Percentiles rank a stretch among this genome's conserved stretches.
phyloP scores from a whole-genome alignment of 64 coral and sea anemone species.

The Dendronephthya gigantea region DNA sequence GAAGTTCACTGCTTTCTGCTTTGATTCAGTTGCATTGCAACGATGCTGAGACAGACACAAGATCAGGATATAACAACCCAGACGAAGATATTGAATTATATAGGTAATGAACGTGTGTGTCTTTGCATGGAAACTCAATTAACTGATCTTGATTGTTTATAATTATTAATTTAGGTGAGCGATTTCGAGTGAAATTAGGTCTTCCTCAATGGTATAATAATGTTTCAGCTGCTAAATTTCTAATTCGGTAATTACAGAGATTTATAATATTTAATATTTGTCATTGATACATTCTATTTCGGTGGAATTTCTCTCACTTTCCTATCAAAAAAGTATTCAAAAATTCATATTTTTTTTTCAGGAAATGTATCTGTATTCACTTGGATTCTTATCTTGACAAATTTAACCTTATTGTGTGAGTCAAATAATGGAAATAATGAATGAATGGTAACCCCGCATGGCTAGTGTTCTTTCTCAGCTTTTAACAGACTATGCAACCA shows the following conservation, averaged over 20 bases:
- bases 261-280: too few relatives aligned
- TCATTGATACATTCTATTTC: too few relatives aligned
- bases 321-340: too few relatives aligned
- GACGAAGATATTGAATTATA: not conserved
- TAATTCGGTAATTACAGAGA: slow-evolving; percentile 54
- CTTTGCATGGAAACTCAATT: too few relatives aligned
- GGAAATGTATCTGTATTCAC: slow-evolving; percentile 89
- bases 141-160: not conserved
- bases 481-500: too few relatives aligned
- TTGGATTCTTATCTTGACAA: slow-evolving; percentile 71
- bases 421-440: not conserved
- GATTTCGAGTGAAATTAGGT: slow-evolving; percentile 67
- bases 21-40: slow-evolving; percentile 67
- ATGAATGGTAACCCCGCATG: not conserved
- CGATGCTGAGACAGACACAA: slow-evolving; percentile 78
- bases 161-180: slow-evolving; percentile 49
- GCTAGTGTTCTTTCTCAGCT: not conserved
- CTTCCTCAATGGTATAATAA: slow-evolving; percentile 83
- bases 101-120: not conserved
- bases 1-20: not conserved
- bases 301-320: too few relatives aligned
- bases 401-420: slow-evolving; percentile 92
- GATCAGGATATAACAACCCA: slow-evolving; percentile 60
- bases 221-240: slow-evolving; percentile 56
- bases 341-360: slow-evolving; percentile 29